These are phyloP conservation scores for Nicator chloris DNA, from an alignment of 2,113 vertebrate genomes.

Conservation along the genomic window DNA sequence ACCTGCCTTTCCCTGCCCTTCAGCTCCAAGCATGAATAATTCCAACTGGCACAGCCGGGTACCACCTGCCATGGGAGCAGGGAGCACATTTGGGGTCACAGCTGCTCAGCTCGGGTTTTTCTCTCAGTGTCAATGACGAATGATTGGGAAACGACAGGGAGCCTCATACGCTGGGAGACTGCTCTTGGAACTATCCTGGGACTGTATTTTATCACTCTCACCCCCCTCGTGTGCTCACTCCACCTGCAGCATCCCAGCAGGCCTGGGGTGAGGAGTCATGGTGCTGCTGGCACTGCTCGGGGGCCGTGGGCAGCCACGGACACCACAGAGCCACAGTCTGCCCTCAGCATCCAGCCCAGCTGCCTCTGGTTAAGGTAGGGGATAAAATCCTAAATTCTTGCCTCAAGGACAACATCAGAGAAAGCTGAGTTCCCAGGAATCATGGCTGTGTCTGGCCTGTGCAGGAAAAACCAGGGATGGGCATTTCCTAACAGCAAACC, in stretches of 20 bases:
- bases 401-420: background rate
- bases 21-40: background rate
- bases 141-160: background rate
- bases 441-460: fast-evolving
- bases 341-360: fast-evolving
- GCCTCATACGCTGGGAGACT: background rate
- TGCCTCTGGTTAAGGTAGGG: background rate
- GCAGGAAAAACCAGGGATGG: background rate
- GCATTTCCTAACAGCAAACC: background rate
- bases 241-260: background rate
- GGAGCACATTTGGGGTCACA: background rate
- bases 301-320: fast-evolving
- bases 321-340: background rate
- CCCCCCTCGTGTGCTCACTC: fast-evolving
- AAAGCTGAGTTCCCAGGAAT: background rate
- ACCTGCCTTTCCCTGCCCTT: background rate
- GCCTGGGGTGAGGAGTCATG: fast-evolving
- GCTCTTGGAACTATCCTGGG: background rate
- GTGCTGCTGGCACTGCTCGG: background rate
- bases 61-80: background rate
- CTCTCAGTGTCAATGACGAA: background rate
- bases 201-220: background rate
- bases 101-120: background rate
- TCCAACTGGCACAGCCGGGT: background rate
- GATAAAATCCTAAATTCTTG: background rate